These are phyloP conservation scores for Vimba vimba DNA, from an alignment of 2,113 vertebrate genomes.

Conservation along the genomic window DNA sequence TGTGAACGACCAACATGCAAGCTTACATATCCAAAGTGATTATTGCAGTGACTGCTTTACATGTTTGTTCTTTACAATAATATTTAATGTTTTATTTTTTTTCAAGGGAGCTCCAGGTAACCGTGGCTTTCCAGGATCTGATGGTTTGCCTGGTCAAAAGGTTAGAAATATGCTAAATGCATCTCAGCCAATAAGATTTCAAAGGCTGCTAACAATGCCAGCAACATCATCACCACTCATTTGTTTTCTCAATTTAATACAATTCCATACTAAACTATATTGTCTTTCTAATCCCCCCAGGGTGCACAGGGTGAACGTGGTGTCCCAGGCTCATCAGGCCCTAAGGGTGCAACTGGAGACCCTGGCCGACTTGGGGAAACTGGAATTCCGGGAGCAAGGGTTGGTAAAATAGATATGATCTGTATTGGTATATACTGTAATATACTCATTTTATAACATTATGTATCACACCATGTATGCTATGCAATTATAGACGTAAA, in stretches of 20 bases:
- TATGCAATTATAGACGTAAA: neutral
- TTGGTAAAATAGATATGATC: constrained; percentile 67
- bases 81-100: neutral
- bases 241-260: neutral
- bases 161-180: constrained; percentile 65
- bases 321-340: constrained; percentile 79
- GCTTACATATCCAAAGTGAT: neutral
- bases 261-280: too few relatives aligned
- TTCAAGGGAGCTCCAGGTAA: constrained; percentile 91
- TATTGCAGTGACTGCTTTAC: neutral
- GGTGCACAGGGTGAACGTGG: constrained; percentile 94
- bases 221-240: neutral
- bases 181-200: neutral
- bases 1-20: neutral
- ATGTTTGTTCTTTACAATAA: neutral
- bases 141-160: constrained; percentile 94
- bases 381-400: constrained; percentile 93
- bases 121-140: constrained; percentile 93
- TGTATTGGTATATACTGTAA: neutral
- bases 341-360: constrained; percentile 90
- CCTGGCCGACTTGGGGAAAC: constrained; percentile 92
- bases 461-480: neutral
- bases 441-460: neutral
- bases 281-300: constrained; percentile 67
- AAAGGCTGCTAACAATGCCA: neutral